These are phyloP conservation scores for Alethe castanea DNA, from an alignment of 2,113 vertebrate species.

Conservation along the genomic window DNA sequence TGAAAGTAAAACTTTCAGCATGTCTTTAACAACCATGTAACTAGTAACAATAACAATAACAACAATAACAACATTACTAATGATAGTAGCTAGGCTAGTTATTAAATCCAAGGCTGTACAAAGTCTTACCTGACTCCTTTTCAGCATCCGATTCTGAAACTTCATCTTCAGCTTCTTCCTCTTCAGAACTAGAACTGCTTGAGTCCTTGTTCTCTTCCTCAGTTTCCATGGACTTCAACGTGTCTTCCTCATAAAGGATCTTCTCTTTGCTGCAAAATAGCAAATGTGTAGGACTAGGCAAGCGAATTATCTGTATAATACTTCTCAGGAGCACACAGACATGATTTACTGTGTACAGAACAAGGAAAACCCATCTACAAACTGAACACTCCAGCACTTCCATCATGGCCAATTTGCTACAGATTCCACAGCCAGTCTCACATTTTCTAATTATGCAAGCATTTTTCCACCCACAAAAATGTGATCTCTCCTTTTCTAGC, in stretches of 20 bases:
- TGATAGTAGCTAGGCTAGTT: background rate
- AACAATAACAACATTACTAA: background rate
- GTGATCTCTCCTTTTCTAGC: background rate
- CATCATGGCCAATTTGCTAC: background rate
- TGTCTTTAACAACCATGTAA: background rate
- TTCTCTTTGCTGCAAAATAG: slow-evolving; percentile 75
- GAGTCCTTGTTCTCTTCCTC: slow-evolving; percentile 76
- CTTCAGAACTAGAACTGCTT: slow-evolving; percentile 78
- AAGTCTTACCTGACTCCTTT: slow-evolving; percentile 72
- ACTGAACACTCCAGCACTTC: background rate
- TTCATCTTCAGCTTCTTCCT: slow-evolving; percentile 77
- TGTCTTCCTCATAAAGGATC: slow-evolving; percentile 75
- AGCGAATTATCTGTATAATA: background rate
- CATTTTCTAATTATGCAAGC: background rate
- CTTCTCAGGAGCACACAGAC: background rate
- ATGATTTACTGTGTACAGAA: background rate
- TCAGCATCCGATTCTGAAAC: slow-evolving; percentile 77
- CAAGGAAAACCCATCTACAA: background rate
- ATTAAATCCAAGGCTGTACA: background rate
- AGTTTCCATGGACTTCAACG: slow-evolving; percentile 57
- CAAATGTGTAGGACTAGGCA: background rate
- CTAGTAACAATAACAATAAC: background rate
- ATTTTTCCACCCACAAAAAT: background rate
- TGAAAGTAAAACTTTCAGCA: background rate
- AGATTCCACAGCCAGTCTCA: background rate